Conservation (phyloP, 2,888 invertebrate species). For the Drosophila robusta region DNA sequence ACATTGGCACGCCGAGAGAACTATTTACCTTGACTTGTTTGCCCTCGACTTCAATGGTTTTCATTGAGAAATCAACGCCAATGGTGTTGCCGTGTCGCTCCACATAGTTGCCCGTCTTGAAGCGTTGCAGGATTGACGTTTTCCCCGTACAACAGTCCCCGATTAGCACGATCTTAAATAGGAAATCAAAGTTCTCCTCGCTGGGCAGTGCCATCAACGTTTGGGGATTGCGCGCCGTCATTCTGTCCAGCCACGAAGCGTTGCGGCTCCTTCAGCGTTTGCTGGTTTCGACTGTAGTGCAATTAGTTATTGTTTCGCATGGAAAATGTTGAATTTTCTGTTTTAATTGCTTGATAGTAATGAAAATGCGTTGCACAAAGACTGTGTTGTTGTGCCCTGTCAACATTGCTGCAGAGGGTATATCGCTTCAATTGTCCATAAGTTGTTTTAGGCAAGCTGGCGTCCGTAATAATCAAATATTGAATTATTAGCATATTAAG, state of each 20-base stretch:
- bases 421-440: neutral
- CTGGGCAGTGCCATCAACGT: constrained; percentile 90
- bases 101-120: constrained; percentile 97
- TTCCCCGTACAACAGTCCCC: constrained; percentile 96
- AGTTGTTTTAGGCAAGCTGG: neutral
- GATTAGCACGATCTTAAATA: constrained; percentile 97
- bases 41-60: constrained; percentile 96
- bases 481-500: too few relatives aligned
- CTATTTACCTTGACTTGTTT: constrained; percentile 95
- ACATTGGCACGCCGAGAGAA: neutral
- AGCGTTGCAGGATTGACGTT: constrained; percentile 97
- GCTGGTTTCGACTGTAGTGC: constrained; percentile 25
- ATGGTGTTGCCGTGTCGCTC: constrained; percentile 98
- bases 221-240: constrained; percentile 91
- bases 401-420: constrained; percentile 25
- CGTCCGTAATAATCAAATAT: too few relatives aligned
- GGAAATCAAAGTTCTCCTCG: constrained; percentile 95
- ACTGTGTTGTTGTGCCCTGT: constrained; percentile 43
- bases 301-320: constrained; percentile 49
- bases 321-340: constrained; percentile 42
- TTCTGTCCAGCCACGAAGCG: constrained; percentile 72
- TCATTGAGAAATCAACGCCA: constrained; percentile 99
- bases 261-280: constrained; percentile 23
- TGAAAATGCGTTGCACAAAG: constrained; percentile 65
- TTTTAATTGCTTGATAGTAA: constrained; percentile 44